phyloP scores from a whole-genome alignment of 2,888 invertebrate genomes.

The Encarsia formosa region DNA sequence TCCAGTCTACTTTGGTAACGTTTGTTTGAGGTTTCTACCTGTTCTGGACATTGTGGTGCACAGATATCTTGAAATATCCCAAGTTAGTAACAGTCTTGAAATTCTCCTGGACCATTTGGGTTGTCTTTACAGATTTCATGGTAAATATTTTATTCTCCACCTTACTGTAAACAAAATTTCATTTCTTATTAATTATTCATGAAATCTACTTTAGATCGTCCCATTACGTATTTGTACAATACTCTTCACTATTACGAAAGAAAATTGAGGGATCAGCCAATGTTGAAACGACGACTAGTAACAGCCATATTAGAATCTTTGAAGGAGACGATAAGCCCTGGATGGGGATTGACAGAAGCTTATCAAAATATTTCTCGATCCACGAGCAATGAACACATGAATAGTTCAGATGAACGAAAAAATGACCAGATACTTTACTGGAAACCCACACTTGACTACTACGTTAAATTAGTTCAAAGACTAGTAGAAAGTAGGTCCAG shows the following conservation, averaged over 20 bases:
- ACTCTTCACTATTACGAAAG: conserved; percentile 95
- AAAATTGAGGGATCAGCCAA: conserved; percentile 77
- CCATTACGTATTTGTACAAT: conserved; percentile 93
- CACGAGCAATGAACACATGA: too few species aligned
- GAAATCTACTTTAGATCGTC: conserved; percentile 66
- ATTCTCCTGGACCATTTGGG: conserved; percentile 70
- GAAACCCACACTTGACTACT: conserved; percentile 88
- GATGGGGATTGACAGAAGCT: conserved; percentile 84
- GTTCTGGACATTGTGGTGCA: conserved; percentile 94
- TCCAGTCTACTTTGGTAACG: conserved; percentile 91
- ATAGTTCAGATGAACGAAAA: conserved; percentile 61
- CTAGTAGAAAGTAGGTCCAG: conserved; percentile 75
- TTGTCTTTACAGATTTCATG: conserved; percentile 35
- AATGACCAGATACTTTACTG: conserved; percentile 59
- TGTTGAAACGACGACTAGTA: conserved; percentile 79
- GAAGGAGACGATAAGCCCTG: conserved; percentile 74
- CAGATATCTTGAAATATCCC: conserved; percentile 72
- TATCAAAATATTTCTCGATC: too few species aligned
- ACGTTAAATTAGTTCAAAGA: conserved; percentile 73
- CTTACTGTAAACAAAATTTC: too few species aligned
- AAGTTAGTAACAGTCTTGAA: conserved; percentile 83
- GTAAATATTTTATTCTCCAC: conserved; percentile 20
- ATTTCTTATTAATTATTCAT: conserved; percentile 5
- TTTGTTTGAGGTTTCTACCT: conserved; percentile 88
- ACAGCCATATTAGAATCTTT: conserved; percentile 81